These are phyloP conservation scores for Eufriesea mexicana DNA, from an alignment of 1,140 invertebrate species.

Conservation along the genomic window DNA sequence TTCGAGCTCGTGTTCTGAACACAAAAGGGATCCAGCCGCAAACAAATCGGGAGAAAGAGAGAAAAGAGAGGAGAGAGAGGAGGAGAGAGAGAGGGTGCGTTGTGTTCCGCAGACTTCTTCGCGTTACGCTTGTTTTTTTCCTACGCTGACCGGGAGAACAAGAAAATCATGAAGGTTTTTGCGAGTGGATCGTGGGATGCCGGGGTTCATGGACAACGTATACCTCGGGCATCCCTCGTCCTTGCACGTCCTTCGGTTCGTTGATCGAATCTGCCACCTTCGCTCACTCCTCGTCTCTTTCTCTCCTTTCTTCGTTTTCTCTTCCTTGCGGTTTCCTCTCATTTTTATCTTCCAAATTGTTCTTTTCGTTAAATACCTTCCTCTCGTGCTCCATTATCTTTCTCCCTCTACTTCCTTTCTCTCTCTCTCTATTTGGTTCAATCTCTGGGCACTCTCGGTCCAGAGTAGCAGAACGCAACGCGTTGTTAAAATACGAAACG, in stretches of 20 bases:
- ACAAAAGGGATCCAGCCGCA: slow-evolving; percentile 7
- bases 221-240: slow-evolving; percentile 24
- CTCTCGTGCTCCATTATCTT: background rate
- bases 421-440: background rate
- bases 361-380: background rate
- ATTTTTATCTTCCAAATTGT: background rate
- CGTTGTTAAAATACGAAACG: background rate
- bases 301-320: background rate
- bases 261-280: slow-evolving; percentile 41
- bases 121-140: background rate
- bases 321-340: background rate
- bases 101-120: background rate
- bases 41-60: slow-evolving; percentile 1
- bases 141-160: slow-evolving; percentile 8
- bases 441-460: too few species aligned
- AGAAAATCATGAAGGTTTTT: slow-evolving; percentile 39
- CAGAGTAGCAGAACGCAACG: background rate
- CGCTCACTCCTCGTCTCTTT: background rate
- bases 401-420: background rate
- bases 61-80: background rate
- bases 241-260: slow-evolving; percentile 40
- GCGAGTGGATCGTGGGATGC: slow-evolving; percentile 26
- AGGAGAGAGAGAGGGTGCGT: too few species aligned
- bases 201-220: slow-evolving; percentile 31
- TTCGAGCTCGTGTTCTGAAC: background rate